Evolutionary conservation across 1,140 invertebrate species (phyloP).

Genomic region (Ceratosolen solmsi): DNA sequence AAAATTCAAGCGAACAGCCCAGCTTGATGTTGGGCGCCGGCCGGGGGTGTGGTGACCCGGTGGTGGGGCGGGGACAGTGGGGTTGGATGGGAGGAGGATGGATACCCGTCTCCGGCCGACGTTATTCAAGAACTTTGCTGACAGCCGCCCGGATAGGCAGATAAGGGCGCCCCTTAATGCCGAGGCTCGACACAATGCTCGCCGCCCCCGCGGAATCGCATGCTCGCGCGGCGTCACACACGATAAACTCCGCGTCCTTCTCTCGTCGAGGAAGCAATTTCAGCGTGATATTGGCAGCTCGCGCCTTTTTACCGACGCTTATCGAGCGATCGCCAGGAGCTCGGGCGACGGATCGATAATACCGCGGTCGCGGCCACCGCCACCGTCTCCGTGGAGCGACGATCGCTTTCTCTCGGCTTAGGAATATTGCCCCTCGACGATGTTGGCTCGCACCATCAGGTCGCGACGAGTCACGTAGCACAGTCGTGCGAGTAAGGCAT

Average conservation of each 20-base stretch:
- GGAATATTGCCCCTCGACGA: too few relatives aligned
- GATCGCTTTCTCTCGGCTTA: background rate
- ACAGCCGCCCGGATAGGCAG: conserved; percentile 73
- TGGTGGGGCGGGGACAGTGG: background rate
- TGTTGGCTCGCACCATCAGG: too few relatives aligned
- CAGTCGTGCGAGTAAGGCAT: too few relatives aligned
- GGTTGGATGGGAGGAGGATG: background rate
- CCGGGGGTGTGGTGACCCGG: too few relatives aligned
- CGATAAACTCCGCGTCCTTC: conserved; percentile 41
- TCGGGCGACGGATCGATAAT: too few relatives aligned
- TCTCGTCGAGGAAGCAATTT: conserved; percentile 16
- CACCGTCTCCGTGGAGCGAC: too few relatives aligned
- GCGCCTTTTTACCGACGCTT: background rate
- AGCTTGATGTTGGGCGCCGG: too few relatives aligned
- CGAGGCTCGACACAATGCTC: conserved; percentile 70
- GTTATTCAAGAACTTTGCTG: conserved; percentile 75
- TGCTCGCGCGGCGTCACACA: conserved; percentile 28
- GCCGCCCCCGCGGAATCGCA: background rate
- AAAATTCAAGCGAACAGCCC: too few relatives aligned
- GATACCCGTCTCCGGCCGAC: conserved; percentile 29
- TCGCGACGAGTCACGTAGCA: too few relatives aligned
- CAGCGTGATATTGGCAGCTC: background rate
- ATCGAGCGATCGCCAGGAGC: too few relatives aligned
- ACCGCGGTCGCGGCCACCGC: too few relatives aligned
- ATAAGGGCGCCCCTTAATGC: conserved; percentile 73